phyloP scores from a whole-genome alignment of 1,140 invertebrate species.

The Caenorhabditis latens region DNA sequence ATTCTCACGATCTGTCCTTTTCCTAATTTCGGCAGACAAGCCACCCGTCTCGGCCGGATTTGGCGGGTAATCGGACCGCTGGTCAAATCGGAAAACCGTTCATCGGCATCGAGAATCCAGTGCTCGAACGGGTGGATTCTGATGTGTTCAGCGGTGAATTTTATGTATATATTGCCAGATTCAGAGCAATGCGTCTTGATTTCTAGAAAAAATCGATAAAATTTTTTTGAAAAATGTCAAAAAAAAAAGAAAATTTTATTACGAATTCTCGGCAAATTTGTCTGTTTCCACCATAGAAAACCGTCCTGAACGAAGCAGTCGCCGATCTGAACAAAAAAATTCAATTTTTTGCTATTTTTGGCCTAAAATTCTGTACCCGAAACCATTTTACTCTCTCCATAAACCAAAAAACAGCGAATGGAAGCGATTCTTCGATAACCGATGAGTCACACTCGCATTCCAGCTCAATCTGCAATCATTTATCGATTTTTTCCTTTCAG shows the following conservation, averaged over 20 bases:
- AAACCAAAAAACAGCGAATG: constrained; percentile 7
- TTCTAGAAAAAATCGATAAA: neutral
- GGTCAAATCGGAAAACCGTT: neutral
- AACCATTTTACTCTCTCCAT: constrained; percentile 33
- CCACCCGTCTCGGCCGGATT: neutral
- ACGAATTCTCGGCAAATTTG: constrained; percentile 28
- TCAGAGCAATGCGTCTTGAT: constrained; percentile 12
- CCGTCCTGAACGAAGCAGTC: constrained; percentile 27
- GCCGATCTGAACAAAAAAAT: neutral
- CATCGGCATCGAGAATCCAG: constrained; percentile 16
- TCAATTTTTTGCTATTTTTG: neutral
- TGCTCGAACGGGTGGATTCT: constrained; percentile 18
- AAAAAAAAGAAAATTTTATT: neutral
- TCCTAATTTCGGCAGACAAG: constrained; percentile 9
- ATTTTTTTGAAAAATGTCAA: neutral
- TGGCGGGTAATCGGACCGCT: neutral
- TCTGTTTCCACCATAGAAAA: constrained; percentile 13
- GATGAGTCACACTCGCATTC: constrained; percentile 1
- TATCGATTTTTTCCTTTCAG: neutral
- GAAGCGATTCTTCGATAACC: neutral
- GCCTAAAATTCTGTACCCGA: neutral
- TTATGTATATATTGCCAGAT: neutral
- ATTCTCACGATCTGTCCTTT: constrained; percentile 20
- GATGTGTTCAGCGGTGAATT: neutral
- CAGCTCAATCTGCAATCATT: neutral